Evolutionary conservation across 2,888 invertebrate species (phyloP).

Genomic region (Hypena proboscidalis): DNA sequence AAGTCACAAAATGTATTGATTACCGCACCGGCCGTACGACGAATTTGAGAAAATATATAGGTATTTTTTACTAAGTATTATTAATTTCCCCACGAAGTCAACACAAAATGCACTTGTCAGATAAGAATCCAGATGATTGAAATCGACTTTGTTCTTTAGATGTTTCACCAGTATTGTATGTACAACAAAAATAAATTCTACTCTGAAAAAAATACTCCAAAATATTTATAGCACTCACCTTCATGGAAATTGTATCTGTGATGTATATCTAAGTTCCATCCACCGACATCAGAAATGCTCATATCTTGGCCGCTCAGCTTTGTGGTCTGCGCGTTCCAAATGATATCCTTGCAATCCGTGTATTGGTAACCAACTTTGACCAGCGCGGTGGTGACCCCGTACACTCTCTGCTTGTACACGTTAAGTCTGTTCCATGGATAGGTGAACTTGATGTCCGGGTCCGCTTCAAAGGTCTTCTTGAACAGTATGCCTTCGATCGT

Average conservation of each 20-base stretch:
- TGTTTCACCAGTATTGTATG: too few species aligned
- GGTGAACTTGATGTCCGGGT: constrained; percentile 97
- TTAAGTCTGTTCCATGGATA: constrained; percentile 99
- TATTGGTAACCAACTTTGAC: constrained; percentile 99
- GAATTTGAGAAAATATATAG: too few species aligned
- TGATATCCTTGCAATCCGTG: constrained; percentile 94
- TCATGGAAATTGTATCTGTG: constrained; percentile 99
- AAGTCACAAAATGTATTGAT: too few species aligned
- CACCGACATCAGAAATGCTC: constrained; percentile 98
- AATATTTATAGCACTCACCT: constrained; percentile 86
- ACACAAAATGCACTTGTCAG: too few species aligned
- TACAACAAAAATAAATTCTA: neutral
- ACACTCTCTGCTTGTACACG: constrained; percentile 97
- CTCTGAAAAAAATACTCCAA: too few species aligned
- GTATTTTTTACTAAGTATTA: too few species aligned
- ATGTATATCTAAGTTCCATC: constrained; percentile 99
- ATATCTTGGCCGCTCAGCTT: constrained; percentile 98
- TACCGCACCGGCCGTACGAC: too few species aligned
- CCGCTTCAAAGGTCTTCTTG: constrained; percentile 97
- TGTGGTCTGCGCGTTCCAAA: constrained; percentile 98
- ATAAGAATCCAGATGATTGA: too few species aligned
- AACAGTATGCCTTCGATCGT: constrained; percentile 97
- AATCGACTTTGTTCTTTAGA: too few species aligned
- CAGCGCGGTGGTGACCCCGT: constrained; percentile 97
- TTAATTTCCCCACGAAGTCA: too few species aligned